These are phyloP conservation scores for Rhinoderma darwinii DNA, from an alignment of 2,113 vertebrate species.

Conservation along the genomic window DNA sequence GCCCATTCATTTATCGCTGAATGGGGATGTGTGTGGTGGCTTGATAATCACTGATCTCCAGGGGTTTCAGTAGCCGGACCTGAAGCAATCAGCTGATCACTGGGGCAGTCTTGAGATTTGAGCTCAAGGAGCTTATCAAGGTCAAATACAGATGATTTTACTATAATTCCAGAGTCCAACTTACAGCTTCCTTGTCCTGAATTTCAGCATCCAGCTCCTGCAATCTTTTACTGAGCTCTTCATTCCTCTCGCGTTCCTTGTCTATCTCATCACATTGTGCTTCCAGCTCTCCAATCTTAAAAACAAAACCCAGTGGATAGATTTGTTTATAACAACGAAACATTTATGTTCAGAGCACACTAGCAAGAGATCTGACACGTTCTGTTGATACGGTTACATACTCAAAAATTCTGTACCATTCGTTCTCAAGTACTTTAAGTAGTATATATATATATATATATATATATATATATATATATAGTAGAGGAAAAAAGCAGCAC, in stretches of 20 bases:
- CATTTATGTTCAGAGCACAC: not conserved
- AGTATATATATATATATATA: too few species aligned
- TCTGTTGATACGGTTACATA: not conserved
- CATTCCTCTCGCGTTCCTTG: slow-evolving; percentile 87
- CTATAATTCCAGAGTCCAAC: slow-evolving; percentile 53
- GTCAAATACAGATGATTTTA: not conserved
- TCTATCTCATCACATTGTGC: slow-evolving; percentile 85
- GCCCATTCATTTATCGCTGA: too few species aligned
- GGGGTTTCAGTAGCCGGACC: too few species aligned
- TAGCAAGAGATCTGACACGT: not conserved
- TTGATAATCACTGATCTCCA: too few species aligned
- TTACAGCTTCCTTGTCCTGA: slow-evolving; percentile 90
- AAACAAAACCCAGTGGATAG: slow-evolving; percentile 50
- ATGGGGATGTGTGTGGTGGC: not conserved
- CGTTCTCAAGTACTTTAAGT: too few species aligned
- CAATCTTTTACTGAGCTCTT: slow-evolving; percentile 79
- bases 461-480: too few species aligned
- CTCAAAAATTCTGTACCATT: not conserved
- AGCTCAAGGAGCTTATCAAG: not conserved
- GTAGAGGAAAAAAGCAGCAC: too few species aligned
- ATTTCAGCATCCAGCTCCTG: slow-evolving; percentile 88
- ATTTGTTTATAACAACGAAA: not conserved
- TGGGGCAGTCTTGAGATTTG: not conserved
- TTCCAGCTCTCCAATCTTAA: slow-evolving; percentile 89
- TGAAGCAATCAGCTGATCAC: not conserved